Base-by-base conservation (phyloP, 2,888 invertebrate genomes). In the Euplagia quadripunctaria region DNA sequence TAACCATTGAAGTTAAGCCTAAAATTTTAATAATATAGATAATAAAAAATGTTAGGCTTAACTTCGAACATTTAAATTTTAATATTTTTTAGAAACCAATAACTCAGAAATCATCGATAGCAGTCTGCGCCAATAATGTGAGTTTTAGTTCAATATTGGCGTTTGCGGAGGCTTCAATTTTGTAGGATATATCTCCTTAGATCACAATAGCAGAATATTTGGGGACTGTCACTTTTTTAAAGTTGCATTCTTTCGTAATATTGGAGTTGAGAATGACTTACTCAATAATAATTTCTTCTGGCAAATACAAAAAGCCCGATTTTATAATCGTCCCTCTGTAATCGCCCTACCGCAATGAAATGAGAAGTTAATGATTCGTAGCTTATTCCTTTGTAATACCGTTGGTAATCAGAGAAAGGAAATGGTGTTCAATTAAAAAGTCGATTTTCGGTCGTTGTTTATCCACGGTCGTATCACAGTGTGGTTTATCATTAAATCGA, bases 351-450 rank as follows among this genome's bases (percentile, higher is more conserved):
- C 81, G 82, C 85, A 82, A 87, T 86, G 86, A 89, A 90, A 90
- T 87, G 87, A 87, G 85, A 88, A 88, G 89, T 88, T 90, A 91
- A 92, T 91, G 91, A 89, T 89, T 90, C 89, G 89, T 86, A 85
- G 85, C 88, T 88, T 87, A 90, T 89, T 90, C 85, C 87, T 88
- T 87, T 87, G 87, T 87, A 85, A 86, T 83, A 83, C 77, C 78
- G 80, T 70, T 80, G 80, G 83, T 84, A 85, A 89, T 88, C 85
- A 88, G 87, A 87, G 84, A 82, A 77, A 83, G 79, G 79, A 83
- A 85, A 85, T 82, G 82, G 80, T 81, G 84, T 85, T 85, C 79
- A 86, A 87, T 86, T 86, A 87, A 86, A 85, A 78, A 80, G 78
- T 64, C 73, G 74, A 80, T 83, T 86, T 83, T 78, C 75, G 76